Conservation (phyloP, 2,888 invertebrate species). For the Troides oblongomaculatus region DNA sequence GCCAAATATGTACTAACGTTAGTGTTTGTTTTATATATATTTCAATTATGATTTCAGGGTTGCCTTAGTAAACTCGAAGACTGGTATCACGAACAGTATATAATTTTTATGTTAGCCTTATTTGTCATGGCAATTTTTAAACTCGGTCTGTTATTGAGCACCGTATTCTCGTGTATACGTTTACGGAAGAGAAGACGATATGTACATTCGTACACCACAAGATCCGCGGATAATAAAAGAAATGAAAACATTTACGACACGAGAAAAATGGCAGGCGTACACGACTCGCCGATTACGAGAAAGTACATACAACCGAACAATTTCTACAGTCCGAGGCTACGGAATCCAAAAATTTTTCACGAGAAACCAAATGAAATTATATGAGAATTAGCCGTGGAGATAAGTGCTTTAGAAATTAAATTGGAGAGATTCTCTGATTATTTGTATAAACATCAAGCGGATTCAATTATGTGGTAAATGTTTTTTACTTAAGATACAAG, state of each 20-base stretch:
- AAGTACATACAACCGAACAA: slow-evolving; percentile 74
- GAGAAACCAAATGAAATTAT: slow-evolving; percentile 74
- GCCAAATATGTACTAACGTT: too few relatives aligned
- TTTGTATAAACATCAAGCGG: slow-evolving; percentile 76
- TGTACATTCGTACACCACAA: slow-evolving; percentile 62
- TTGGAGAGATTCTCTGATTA: slow-evolving; percentile 75
- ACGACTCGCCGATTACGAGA: slow-evolving; percentile 67
- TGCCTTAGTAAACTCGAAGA: slow-evolving; percentile 85
- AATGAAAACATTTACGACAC: slow-evolving; percentile 67
- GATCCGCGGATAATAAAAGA: slow-evolving; percentile 58
- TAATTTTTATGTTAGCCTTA: slow-evolving; percentile 83
- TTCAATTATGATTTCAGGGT: slow-evolving; percentile 73
- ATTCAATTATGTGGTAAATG: slow-evolving; percentile 81
- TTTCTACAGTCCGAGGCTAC: slow-evolving; percentile 71
- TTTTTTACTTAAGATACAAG: neutral
- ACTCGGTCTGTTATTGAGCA: slow-evolving; percentile 84
- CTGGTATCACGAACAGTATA: slow-evolving; percentile 88
- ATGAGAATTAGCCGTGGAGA: slow-evolving; percentile 80
- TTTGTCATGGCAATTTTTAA: slow-evolving; percentile 86
- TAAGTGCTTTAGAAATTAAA: slow-evolving; percentile 76
- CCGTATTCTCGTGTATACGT: slow-evolving; percentile 85
- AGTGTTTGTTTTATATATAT: neutral
- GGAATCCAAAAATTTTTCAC: slow-evolving; percentile 70
- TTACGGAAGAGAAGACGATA: slow-evolving; percentile 77
- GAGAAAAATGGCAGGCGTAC: slow-evolving; percentile 51